phyloP scores from a whole-genome alignment of 2,113 vertebrate genomes.

The Condylura cristata region DNA sequence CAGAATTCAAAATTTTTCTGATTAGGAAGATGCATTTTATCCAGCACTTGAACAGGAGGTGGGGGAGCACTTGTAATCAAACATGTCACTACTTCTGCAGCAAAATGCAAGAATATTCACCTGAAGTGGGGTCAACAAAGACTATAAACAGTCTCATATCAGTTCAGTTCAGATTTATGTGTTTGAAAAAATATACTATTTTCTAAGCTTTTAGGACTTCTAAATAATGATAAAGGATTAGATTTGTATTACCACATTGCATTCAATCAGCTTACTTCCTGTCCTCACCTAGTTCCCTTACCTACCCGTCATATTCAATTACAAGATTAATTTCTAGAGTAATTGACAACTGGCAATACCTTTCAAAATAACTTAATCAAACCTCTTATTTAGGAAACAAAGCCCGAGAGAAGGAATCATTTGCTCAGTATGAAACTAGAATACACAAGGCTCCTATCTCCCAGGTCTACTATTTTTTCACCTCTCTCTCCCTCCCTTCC shows the following conservation, averaged over 20 bases:
- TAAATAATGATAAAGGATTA: slow-evolving; percentile 31
- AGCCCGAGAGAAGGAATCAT: slow-evolving; percentile 1
- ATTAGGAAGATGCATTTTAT: slow-evolving; percentile 6
- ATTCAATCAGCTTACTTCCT: neutral
- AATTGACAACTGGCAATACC: neutral
- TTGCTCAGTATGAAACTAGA: neutral
- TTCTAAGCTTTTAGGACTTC: slow-evolving; percentile 46
- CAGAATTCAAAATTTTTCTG: slow-evolving; percentile 9
- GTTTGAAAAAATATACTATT: slow-evolving; percentile 30
- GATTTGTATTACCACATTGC: neutral
- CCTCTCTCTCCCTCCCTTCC: neutral
- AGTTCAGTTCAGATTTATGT: neutral
- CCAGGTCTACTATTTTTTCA: neutral
- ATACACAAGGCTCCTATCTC: neutral
- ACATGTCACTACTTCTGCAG: slow-evolving; percentile 32
- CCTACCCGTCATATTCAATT: neutral
- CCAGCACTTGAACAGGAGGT: slow-evolving; percentile 1
- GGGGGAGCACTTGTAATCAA: slow-evolving; percentile 17
- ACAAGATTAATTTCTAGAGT: neutral
- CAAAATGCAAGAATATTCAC: slow-evolving; percentile 52
- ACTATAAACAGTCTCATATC: slow-evolving; percentile 17
- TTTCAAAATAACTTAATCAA: neutral
- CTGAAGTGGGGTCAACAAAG: slow-evolving; percentile 40
- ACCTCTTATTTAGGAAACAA: neutral
- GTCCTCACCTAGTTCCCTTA: neutral